Conservation (phyloP, 2,797 vertebrate species). For the Pempheris klunzingeri region DNA sequence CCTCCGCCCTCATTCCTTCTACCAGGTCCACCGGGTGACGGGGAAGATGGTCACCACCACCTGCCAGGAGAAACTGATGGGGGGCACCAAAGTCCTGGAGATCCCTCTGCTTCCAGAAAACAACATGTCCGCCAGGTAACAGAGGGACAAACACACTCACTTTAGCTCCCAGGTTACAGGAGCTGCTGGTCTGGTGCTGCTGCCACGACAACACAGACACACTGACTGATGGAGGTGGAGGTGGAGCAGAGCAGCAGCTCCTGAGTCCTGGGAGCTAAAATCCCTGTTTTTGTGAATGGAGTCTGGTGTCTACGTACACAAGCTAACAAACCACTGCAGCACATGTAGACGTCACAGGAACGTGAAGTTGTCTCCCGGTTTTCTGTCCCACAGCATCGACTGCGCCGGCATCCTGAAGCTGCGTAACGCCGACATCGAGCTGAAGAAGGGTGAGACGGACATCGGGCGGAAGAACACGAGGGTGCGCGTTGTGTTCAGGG, state of each 20-base stretch:
- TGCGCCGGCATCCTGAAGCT: conserved; percentile 97
- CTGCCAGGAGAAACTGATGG: conserved; percentile 91
- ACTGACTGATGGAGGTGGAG: too few species aligned
- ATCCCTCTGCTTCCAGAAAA: conserved; percentile 95
- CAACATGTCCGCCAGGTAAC: conserved; percentile 94
- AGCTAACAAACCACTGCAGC: too few species aligned
- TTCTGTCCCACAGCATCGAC: conserved; percentile 88
- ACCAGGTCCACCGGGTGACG: conserved; percentile 97
- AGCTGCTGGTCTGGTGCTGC: too few species aligned
- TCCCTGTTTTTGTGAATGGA: too few species aligned
- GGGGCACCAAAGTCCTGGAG: conserved; percentile 92
- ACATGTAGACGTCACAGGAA: too few species aligned
- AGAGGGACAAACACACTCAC: too few species aligned
- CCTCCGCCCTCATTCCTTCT: conserved; percentile 95
- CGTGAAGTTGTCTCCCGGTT: too few species aligned
- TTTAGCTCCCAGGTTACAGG: too few species aligned
- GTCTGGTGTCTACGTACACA: too few species aligned
- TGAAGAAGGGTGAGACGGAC: conserved; percentile 95
- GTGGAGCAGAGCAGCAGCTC: too few species aligned
- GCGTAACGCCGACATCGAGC: conserved; percentile 97
- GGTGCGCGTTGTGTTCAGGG: conserved; percentile 94
- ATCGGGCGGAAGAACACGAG: conserved; percentile 97
- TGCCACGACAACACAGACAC: too few species aligned
- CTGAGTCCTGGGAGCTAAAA: too few species aligned
- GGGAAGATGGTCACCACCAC: conserved; percentile 95